These are phyloP conservation scores for Nasonia vitripennis DNA, from an alignment of 1,140 invertebrate genomes.

Conservation along the genomic window DNA sequence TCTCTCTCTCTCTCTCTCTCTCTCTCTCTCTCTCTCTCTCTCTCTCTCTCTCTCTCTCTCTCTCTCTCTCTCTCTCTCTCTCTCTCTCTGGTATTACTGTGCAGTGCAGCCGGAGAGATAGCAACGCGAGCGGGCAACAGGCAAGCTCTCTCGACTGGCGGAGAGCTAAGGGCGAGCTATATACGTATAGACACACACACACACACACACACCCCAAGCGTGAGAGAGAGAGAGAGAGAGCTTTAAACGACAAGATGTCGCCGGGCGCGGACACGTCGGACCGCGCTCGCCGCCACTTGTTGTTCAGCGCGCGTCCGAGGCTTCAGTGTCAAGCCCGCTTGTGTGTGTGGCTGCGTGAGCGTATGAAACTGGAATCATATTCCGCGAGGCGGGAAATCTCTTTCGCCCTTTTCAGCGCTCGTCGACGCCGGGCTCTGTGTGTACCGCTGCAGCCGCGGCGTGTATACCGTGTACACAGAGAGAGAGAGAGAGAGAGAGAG, in stretches of 20 bases:
- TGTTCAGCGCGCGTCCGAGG: slow-evolving; percentile 35
- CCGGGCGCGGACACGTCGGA: neutral
- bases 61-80: too few relatives aligned
- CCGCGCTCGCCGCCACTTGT: slow-evolving; percentile 45
- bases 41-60: too few relatives aligned
- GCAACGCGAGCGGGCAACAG: neutral
- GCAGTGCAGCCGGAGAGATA: neutral
- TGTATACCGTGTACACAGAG: neutral
- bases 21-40: too few relatives aligned
- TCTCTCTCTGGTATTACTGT: neutral
- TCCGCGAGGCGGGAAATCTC: slow-evolving; percentile 21
- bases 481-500: too few relatives aligned
- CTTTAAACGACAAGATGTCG: slow-evolving; percentile 19
- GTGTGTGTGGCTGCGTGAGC: neutral
- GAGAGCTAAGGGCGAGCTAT: neutral
- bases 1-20: too few relatives aligned
- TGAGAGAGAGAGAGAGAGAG: neutral
- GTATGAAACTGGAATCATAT: slow-evolving; percentile 31
- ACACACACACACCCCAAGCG: too few relatives aligned
- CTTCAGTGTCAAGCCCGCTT: neutral
- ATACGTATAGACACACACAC: too few relatives aligned
- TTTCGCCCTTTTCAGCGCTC: neutral
- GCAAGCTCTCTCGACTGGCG: neutral
- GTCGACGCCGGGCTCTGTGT: neutral
- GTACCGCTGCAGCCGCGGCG: neutral